Conservation (phyloP, 2,113 vertebrate species). For the Tor tambroides region DNA sequence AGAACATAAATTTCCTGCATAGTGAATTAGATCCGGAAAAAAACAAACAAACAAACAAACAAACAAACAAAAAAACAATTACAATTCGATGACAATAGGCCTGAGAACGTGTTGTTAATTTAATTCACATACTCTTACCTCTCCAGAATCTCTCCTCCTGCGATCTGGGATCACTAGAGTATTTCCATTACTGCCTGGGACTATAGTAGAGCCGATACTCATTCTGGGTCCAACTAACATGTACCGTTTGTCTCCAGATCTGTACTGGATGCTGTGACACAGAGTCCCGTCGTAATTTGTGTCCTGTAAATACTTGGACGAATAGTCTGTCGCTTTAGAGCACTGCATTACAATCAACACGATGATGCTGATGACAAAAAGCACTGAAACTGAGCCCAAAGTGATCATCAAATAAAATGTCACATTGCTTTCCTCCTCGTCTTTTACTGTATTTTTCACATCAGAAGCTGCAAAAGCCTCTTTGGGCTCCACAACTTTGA, state of each 20-base stretch:
- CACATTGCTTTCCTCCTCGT: slow-evolving; percentile 38
- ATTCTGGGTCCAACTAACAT: slow-evolving; percentile 63
- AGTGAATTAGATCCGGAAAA: not conserved
- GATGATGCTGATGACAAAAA: slow-evolving; percentile 60
- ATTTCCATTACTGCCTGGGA: slow-evolving; percentile 59
- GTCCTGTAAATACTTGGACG: slow-evolving; percentile 55
- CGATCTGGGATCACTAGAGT: slow-evolving; percentile 59
- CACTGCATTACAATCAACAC: slow-evolving; percentile 57
- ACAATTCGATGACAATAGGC: not conserved
- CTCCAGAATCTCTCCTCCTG: slow-evolving; percentile 48
- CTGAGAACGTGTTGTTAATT: not conserved
- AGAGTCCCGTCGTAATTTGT: slow-evolving; percentile 59
- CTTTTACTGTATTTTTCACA: not conserved
- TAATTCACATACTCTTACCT: slow-evolving; percentile 19
- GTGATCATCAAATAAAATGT: slow-evolving; percentile 59
- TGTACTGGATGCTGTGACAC: slow-evolving; percentile 61
- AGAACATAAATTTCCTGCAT: not conserved
- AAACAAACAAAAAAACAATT: no score
- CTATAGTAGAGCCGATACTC: slow-evolving; percentile 58
- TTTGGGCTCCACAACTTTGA: slow-evolving; percentile 57
- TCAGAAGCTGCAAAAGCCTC: slow-evolving; percentile 55
- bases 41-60: no score
- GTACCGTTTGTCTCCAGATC: slow-evolving; percentile 61
- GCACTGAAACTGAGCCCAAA: slow-evolving; percentile 52
- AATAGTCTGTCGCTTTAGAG: slow-evolving; percentile 48